Conservation (phyloP, 1,140 invertebrate species). For the Telenomus remus region DNA sequence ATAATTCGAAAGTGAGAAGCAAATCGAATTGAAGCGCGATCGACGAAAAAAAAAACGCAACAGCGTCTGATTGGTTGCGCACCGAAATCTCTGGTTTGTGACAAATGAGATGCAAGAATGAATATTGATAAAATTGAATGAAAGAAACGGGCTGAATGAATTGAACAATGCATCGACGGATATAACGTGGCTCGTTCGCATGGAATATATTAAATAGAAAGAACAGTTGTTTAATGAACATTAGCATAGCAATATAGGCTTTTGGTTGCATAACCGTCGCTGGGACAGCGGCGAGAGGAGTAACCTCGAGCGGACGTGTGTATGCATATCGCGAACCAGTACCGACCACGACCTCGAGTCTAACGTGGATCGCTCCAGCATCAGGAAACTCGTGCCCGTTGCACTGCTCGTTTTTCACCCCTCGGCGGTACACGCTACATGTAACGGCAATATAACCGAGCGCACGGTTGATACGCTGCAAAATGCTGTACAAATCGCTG, state of each 20-base stretch:
- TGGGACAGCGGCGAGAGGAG: constrained; percentile 47
- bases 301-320: constrained; percentile 42
- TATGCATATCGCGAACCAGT: constrained; percentile 26
- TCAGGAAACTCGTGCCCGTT: constrained; percentile 53
- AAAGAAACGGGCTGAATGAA: neutral
- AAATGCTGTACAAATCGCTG: constrained; percentile 57
- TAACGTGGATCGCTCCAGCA: constrained; percentile 55
- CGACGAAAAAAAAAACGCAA: too few species aligned
- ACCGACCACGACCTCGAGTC: constrained; percentile 53
- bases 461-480: constrained; percentile 50
- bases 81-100: neutral
- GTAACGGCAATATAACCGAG: constrained; percentile 54
- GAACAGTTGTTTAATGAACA: constrained; percentile 4
- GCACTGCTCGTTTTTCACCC: constrained; percentile 55
- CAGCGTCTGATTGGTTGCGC: too few species aligned
- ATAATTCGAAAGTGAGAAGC: too few species aligned
- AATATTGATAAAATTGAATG: too few species aligned
- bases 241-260: constrained; percentile 31
- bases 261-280: constrained; percentile 48
- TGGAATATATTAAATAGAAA: constrained; percentile 17
- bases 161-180: neutral
- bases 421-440: constrained; percentile 49
- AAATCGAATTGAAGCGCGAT: too few species aligned
- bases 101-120: too few species aligned
- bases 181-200: neutral